Evolutionary conservation across 2,113 vertebrate genomes (phyloP).

Genomic region (Glareola pratincola): DNA sequence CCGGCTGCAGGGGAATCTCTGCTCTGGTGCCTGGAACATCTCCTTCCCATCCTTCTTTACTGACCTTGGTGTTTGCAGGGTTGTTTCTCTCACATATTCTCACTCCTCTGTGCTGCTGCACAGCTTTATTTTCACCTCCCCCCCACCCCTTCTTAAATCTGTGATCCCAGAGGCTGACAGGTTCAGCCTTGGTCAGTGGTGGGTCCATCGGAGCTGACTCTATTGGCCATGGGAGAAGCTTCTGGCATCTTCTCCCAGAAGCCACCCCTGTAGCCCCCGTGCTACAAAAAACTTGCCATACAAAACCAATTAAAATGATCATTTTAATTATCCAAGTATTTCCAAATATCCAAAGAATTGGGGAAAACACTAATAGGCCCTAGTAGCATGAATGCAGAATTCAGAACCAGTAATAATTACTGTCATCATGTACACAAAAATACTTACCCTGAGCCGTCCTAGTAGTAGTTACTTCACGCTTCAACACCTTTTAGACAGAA

Average conservation of each 20-base stretch:
- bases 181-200: not conserved
- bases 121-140: not conserved
- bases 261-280: not conserved
- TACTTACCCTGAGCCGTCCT: not conserved
- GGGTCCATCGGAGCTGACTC: fast-evolving
- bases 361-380: fast-evolving
- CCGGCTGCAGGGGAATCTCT: not conserved
- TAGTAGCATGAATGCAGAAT: not conserved
- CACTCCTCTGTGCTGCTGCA: not conserved
- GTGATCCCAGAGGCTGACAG: not conserved
- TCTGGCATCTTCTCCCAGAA: not conserved
- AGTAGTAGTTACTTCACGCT: not conserved
- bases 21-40: not conserved
- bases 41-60: not conserved
- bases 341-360: not conserved
- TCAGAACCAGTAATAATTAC: not conserved
- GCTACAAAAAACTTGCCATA: not conserved
- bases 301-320: not conserved
- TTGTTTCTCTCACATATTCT: not conserved
- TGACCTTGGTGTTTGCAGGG: not conserved
- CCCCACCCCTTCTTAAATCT: not conserved
- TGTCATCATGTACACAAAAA: not conserved
- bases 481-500: not conserved
- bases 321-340: not conserved
- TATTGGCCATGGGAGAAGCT: too few relatives aligned